Conservation (phyloP, 2,113 vertebrate species). For the Oryzias melastigma region DNA sequence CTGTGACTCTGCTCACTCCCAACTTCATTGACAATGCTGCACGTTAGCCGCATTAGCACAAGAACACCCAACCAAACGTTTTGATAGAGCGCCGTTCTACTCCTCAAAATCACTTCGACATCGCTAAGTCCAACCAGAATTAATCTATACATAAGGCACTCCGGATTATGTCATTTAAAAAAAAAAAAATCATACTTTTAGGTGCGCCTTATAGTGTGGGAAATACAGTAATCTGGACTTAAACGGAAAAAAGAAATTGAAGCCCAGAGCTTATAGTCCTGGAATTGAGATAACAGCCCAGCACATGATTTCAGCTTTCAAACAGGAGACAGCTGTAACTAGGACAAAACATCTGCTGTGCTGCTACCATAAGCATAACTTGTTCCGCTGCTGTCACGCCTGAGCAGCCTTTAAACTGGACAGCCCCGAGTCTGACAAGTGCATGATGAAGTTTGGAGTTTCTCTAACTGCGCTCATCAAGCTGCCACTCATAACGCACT, state of each 20-base stretch:
- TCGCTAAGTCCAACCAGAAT: no score
- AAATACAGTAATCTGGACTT: no score
- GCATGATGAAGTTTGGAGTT: constrained; percentile 53
- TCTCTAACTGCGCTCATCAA: constrained; percentile 41
- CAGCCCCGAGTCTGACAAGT: constrained; percentile 47
- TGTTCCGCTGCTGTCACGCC: constrained; percentile 40
- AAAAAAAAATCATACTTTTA: no score
- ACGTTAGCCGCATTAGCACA: no score
- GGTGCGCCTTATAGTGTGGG: no score
- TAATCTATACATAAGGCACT: no score
- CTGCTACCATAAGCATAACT: constrained; percentile 42
- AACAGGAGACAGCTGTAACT: constrained; percentile 56
- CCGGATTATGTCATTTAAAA: no score
- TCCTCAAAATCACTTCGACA: no score
- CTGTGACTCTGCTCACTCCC: no score
- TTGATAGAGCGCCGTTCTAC: no score
- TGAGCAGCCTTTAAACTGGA: constrained; percentile 53
- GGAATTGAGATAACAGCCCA: constrained; percentile 37
- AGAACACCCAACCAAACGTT: no score
- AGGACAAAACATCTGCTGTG: constrained; percentile 64
- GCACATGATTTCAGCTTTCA: constrained; percentile 32
- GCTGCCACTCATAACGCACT: constrained; percentile 53
- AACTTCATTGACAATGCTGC: no score
- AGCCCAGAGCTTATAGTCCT: constrained; percentile 7
- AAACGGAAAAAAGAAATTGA: neutral